Base-by-base conservation (phyloP, 2,113 vertebrate species). In the Corydoras maculifer region DNA sequence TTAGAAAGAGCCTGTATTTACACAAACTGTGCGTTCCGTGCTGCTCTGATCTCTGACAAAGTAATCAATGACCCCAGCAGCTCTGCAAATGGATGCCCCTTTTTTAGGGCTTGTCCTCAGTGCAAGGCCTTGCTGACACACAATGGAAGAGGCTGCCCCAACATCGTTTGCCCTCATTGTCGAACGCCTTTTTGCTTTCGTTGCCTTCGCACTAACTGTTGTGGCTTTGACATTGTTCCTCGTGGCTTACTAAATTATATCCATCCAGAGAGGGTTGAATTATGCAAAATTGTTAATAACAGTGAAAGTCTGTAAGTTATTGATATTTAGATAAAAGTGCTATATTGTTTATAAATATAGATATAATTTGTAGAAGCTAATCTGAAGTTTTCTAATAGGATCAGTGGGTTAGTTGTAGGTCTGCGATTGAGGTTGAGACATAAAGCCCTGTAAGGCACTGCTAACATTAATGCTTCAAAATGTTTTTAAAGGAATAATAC, bases 91-190 rank as follows among this genome's bases (percentile, higher is more conserved):
- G 70, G 53, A 43, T 83, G 82, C 30, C 82, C 80, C 5, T 80
- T 64, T 25, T 80, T 82, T 14, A 75, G 82, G 60, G 75, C 73
- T 15, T 83, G 82, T 62, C 80, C 75, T 1, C 0, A 0, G 0
- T 83, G 82, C 65, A 70, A 62, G 3, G 58, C 71, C 13, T 64
- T 83, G 8, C 31, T 83, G 31, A 80, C 78, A 8, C 82, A 83
- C 55, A 63, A 55, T 2, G 71, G 78, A 29, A n/a, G 3, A 3
- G 82, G 82, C 13, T 83, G 82, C 53, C 72, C 75, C 0, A 62
- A 65, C 1, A 76, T 83, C 11, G 10, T 10, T 3, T 83, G 82
- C 51, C 78, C 75, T 3, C 0, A 75, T 0, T 83, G 82, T 32
- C 0, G 4, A 3, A 51, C 29, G 13, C 2, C 0, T 9, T 82